Percentiles rank a stretch among this genome's conserved stretches.
These are phyloP conservation scores for Microctonus brassicae DNA, from an alignment of 2,888 invertebrate genomes.

Conservation along the genomic window DNA sequence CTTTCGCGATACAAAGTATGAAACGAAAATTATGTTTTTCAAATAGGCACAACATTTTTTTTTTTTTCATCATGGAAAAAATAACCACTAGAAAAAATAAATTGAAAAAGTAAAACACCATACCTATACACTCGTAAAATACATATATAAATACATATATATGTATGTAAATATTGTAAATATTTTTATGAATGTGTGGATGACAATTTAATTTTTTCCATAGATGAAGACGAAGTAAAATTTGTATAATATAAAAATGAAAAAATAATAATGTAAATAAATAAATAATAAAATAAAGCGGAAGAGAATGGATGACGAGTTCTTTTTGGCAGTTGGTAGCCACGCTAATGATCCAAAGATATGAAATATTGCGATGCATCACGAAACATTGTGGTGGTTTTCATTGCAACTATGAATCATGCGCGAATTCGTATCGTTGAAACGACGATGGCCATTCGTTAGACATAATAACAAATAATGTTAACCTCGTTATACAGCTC, in stretches of 20 bases:
- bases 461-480: slow-evolving; percentile 40
- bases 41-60: slow-evolving; percentile 8
- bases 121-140: too few species aligned
- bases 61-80: slow-evolving; percentile 23
- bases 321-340: slow-evolving; percentile 27
- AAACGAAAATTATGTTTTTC: slow-evolving; percentile 23
- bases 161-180: neutral
- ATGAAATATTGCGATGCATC: slow-evolving; percentile 52
- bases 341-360: slow-evolving; percentile 42
- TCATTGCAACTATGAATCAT: slow-evolving; percentile 40
- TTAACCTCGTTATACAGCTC: slow-evolving; percentile 36
- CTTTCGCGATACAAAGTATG: neutral
- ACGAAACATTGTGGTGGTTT: slow-evolving; percentile 46
- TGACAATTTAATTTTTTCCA: too few species aligned
- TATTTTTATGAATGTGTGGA: neutral
- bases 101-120: slow-evolving; percentile 8
- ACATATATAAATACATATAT: neutral
- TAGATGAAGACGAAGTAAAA: neutral
- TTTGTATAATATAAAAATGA: neutral
- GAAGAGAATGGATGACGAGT: neutral
- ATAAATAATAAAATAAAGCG: neutral
- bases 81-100: slow-evolving; percentile 11
- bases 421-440: slow-evolving; percentile 31
- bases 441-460: slow-evolving; percentile 40
- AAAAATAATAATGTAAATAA: neutral